These are phyloP conservation scores for Nasua narica DNA, from an alignment of 2,797 vertebrate genomes.

Conservation along the genomic window DNA sequence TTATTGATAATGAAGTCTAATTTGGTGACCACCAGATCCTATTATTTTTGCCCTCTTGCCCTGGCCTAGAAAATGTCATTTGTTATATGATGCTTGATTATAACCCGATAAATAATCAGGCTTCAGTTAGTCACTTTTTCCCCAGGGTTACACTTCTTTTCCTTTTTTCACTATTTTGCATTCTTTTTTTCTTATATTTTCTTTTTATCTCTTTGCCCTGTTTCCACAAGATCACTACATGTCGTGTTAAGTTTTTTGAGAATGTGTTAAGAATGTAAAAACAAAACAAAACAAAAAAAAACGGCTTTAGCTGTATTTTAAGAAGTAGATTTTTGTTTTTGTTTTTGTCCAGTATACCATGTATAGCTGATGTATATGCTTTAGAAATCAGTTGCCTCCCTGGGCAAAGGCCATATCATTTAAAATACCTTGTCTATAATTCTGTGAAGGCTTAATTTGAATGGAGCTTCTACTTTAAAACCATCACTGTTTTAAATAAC, in stretches of 20 bases:
- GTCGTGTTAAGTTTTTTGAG: neutral
- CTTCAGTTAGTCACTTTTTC: neutral
- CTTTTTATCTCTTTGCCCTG: neutral
- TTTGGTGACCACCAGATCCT: constrained; percentile 45
- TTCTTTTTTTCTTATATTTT: neutral
- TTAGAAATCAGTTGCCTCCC: neutral
- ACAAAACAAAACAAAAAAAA: neutral
- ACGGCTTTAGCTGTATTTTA: neutral
- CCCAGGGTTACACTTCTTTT: neutral
- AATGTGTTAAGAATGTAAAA: neutral
- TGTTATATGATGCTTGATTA: constrained; percentile 41
- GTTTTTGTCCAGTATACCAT: neutral
- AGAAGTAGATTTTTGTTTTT: neutral
- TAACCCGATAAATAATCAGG: neutral
- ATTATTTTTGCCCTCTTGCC: constrained; percentile 49
- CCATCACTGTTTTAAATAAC: neutral
- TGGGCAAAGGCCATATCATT: neutral
- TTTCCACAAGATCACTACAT: neutral
- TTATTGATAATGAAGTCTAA: constrained; percentile 64
- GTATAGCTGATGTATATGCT: neutral
- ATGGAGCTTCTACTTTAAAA: neutral
- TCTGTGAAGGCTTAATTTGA: neutral
- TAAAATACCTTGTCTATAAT: neutral
- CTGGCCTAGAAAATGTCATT: constrained; percentile 47
- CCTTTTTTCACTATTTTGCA: neutral